Evolutionary conservation across 2,797 vertebrate species (phyloP), one percentile per base, ranked within the genome.

Genomic region (Acipenser oxyrinchus): DNA sequence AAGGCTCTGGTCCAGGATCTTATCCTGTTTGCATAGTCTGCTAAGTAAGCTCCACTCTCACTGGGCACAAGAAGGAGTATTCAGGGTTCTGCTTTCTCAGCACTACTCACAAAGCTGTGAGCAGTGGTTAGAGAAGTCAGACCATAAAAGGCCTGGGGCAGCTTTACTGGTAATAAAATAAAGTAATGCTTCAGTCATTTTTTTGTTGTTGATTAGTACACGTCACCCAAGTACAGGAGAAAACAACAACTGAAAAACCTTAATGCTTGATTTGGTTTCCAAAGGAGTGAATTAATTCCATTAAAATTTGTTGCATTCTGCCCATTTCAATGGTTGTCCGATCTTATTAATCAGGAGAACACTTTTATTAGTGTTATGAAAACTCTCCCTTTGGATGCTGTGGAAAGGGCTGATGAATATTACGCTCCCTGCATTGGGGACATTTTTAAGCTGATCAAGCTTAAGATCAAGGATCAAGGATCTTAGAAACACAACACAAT

Each of bases 91-190:
- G 6, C 55, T 58, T 58, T 37, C 23, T 37, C 55, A 53, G 6
- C 13, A 8, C 18, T 51, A 49, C 51, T 18, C 10, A 52, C 49
- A 64, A 18, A 2, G 10, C 10, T 9, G 66, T 15, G 49, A 61
- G 37, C 50, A 10, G 15, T n/a, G 10, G 66, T 15, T 62, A 48
- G 7, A 62, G 48, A 62, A 50, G 51, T 10, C 49, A 1, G 15
- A 61, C 60, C 60, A 61, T 53, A 60, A 67, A 67, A 48, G 59
- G 66, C 49, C 10, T 60, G 49, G 59, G 61, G 1, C 13, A 10
- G 49, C 6, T 51, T 50, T 4, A 51, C 50, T 67, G 66, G 59
- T 15, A 51, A 23, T 37, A 53, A 64, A 64, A 52, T 37, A 9
- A 51, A 62, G 57, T 15, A 48, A 48, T 58, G 55, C 13, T 60